Conservation (phyloP, 2,113 vertebrate species). For the Peromyscus maniculatus region DNA sequence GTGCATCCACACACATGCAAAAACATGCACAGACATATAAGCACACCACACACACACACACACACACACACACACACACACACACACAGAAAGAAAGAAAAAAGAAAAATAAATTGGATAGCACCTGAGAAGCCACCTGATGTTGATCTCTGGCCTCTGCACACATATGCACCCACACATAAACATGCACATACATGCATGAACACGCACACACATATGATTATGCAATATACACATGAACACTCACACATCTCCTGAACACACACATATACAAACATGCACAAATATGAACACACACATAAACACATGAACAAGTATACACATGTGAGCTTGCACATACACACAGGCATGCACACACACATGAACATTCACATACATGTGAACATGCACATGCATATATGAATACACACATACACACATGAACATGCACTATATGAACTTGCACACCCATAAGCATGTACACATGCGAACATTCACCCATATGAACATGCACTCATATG, state of each 20-base stretch:
- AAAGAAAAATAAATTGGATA: background rate
- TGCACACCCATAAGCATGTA: background rate
- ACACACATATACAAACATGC: background rate
- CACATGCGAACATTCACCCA: too few species aligned
- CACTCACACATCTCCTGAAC: background rate
- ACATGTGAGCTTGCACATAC: background rate
- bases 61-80: background rate
- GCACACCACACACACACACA: background rate
- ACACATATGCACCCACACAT: background rate
- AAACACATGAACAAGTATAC: background rate
- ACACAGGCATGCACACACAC: too few species aligned
- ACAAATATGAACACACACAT: too few species aligned
- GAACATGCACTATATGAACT: too few species aligned
- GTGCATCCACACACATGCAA: background rate
- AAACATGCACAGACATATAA: background rate
- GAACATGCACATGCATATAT: background rate
- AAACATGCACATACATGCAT: background rate
- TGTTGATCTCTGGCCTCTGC: background rate
- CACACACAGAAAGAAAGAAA: background rate
- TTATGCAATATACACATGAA: background rate
- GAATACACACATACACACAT: background rate
- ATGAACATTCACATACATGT: background rate
- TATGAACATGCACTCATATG: background rate
- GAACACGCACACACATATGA: background rate
- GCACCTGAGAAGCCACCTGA: background rate